phyloP scores from a whole-genome alignment of 2,113 vertebrate species.

The Psettodes erumei region DNA sequence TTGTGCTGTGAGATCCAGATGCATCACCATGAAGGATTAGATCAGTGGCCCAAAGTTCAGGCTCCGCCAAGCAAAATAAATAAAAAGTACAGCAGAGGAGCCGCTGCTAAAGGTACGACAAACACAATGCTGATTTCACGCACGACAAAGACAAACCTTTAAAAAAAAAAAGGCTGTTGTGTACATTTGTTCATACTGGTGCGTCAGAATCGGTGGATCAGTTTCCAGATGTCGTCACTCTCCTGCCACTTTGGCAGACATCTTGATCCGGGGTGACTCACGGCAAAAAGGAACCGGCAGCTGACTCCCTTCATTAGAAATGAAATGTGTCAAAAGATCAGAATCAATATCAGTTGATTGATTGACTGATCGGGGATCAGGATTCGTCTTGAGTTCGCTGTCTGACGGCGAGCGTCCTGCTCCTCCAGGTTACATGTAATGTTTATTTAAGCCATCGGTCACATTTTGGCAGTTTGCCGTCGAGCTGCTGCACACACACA shows the following conservation, averaged over 20 bases:
- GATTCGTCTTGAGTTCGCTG: not conserved
- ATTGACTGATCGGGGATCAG: not conserved
- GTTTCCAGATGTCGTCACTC: slow-evolving; percentile 13
- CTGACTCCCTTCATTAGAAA: not conserved
- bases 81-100: too few species aligned
- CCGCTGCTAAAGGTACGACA: too few species aligned
- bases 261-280: slow-evolving; percentile 50
- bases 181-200: not conserved
- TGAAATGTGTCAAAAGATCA: not conserved
- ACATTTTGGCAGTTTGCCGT: slow-evolving; percentile 14
- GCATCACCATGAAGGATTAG: not conserved
- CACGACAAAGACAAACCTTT: too few species aligned
- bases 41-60: too few species aligned
- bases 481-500: not conserved
- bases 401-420: not conserved
- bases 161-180: too few species aligned
- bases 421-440: not conserved
- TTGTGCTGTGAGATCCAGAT: not conserved
- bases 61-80: too few species aligned
- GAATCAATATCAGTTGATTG: not conserved
- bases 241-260: slow-evolving; percentile 29
- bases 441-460: slow-evolving; percentile 64
- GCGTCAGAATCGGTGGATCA: slow-evolving; percentile 3
- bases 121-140: too few species aligned
- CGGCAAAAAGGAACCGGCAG: too few species aligned